A percentile compares a stretch with the other conserved stretches of the same genome.
Conservation (phyloP, 2,113 vertebrate genomes). For the Seriola dumerili region DNA sequence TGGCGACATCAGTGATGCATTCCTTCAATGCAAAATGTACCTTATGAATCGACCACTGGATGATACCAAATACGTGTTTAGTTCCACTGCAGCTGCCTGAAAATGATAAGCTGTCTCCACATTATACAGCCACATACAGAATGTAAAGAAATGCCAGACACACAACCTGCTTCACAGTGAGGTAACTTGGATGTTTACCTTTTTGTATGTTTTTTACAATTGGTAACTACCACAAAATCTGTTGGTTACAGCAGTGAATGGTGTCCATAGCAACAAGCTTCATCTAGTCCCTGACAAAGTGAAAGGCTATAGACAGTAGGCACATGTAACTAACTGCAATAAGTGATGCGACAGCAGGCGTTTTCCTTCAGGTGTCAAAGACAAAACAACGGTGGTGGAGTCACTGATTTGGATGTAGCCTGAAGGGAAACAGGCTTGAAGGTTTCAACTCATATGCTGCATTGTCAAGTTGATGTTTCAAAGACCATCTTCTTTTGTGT, state of each 20-base stretch:
- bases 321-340: background rate
- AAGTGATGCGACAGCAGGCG: background rate
- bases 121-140: conserved; percentile 9
- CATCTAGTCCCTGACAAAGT: background rate
- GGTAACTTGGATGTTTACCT: conserved; percentile 5
- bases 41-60: conserved; percentile 13
- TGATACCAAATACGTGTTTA: conserved; percentile 37
- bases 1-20: conserved; percentile 6
- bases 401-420: background rate
- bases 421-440: background rate
- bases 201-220: background rate
- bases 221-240: conserved; percentile 1
- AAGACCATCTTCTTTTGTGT: too few relatives aligned
- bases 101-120: conserved; percentile 37
- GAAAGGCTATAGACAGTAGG: background rate
- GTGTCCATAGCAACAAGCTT: conserved; percentile 25
- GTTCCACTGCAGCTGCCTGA: conserved; percentile 46
- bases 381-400: background rate
- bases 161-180: conserved; percentile 4
- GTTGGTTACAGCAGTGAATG: background rate
- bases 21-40: conserved; percentile 31
- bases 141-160: background rate
- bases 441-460: background rate
- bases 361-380: background rate
- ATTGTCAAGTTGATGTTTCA: background rate